Percentiles rank a stretch among this genome's conserved stretches.
phyloP scores from a whole-genome alignment of 2,113 vertebrate genomes.

The Clinocottus analis region DNA sequence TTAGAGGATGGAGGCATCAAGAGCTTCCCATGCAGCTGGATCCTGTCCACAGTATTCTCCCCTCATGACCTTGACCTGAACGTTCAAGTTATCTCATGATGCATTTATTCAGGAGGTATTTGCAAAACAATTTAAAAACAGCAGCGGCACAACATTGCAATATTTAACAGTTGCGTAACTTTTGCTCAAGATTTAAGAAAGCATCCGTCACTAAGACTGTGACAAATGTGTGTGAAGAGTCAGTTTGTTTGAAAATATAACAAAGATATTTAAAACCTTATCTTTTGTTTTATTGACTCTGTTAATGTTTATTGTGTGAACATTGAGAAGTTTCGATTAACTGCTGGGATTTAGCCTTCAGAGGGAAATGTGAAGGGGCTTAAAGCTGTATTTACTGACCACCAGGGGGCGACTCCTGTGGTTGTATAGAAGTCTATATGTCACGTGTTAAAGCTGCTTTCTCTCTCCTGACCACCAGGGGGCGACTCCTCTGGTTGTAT shows the following conservation, averaged over 20 bases:
- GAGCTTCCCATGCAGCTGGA: conserved; percentile 82
- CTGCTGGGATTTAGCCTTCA: no score
- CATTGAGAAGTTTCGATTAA: not conserved
- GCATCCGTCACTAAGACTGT: not conserved
- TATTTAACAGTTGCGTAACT: not conserved
- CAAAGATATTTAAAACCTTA: not conserved
- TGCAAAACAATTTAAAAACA: no score
- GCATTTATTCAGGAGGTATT: conserved; percentile 13
- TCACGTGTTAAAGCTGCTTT: no score
- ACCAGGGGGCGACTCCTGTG: no score
- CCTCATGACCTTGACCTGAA: conserved; percentile 58
- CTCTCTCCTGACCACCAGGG: no score
- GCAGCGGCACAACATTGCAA: no score
- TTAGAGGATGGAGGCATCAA: conserved; percentile 69
- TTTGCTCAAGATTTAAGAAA: not conserved
- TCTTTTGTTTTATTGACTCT: no score
- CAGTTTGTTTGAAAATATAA: not conserved
- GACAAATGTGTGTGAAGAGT: not conserved
- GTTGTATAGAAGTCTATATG: no score
- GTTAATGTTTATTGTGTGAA: no score
- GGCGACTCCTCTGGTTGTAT: no score
- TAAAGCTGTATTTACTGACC: not conserved
- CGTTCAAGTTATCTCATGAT: conserved; percentile 38
- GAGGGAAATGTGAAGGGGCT: no score
- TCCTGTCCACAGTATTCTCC: conserved; percentile 72